Conservation (phyloP, 2,113 vertebrate genomes). For the Thalassarche chlororhynchos region DNA sequence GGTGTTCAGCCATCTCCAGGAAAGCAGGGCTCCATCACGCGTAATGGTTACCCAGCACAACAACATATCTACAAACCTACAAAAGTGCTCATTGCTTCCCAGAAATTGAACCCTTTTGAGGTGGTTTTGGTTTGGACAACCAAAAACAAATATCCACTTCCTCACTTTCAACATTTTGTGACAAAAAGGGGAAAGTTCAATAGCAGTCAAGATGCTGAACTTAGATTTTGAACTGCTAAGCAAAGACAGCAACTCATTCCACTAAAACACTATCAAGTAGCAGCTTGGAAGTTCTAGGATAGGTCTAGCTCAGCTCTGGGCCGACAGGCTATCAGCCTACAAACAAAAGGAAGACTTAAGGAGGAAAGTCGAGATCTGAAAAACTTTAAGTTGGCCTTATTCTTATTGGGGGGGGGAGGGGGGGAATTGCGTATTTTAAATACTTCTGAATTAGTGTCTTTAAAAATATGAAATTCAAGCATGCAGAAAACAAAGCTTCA, state of each 20-base stretch:
- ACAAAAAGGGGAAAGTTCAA: constrained; percentile 8
- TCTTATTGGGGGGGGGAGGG: too few species aligned
- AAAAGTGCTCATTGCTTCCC: background rate
- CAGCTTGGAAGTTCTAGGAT: background rate
- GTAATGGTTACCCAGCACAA: background rate
- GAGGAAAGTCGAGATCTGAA: background rate
- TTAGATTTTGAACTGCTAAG: background rate
- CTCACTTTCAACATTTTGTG: constrained; percentile 24
- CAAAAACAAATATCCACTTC: constrained; percentile 22
- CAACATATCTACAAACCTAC: background rate
- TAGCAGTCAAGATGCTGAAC: background rate
- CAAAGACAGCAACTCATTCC: background rate
- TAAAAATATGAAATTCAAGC: background rate
- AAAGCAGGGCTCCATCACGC: background rate
- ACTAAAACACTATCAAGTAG: background rate
- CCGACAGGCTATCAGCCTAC: background rate
- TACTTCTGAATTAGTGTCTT: background rate
- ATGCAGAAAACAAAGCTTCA: background rate
- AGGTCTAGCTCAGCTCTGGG: background rate
- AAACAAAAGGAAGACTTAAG: background rate
- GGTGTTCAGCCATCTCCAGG: background rate
- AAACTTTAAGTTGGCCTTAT: background rate
- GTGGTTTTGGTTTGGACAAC: constrained; percentile 4
- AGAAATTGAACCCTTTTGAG: background rate
- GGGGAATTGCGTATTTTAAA: rapidly evolving